Conservation (phyloP, 2,113 vertebrate species). For the Choloepus hoffmanni region DNA sequence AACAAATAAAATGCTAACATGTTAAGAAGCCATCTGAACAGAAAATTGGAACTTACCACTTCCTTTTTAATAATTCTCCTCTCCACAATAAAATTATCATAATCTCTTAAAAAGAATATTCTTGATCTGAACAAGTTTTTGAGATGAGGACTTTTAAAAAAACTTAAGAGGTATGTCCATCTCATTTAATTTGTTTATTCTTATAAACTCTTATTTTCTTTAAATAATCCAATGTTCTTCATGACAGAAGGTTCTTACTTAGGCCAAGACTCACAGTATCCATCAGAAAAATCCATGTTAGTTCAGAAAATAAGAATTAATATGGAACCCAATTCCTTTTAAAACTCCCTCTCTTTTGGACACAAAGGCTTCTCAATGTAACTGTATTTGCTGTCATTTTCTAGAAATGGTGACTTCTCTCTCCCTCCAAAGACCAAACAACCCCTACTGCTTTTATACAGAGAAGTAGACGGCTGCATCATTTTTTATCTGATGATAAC, state of each 20-base stretch:
- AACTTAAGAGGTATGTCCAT: neutral
- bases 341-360: neutral
- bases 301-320: neutral
- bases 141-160: neutral
- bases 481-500: neutral
- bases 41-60: neutral
- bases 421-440: conserved; percentile 13
- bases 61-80: neutral
- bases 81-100: neutral
- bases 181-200: conserved; percentile 3
- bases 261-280: neutral
- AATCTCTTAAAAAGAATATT: neutral
- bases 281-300: neutral
- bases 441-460: neutral
- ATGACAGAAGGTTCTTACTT: neutral
- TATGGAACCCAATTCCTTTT: neutral
- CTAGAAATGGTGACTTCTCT: neutral
- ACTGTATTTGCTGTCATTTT: neutral
- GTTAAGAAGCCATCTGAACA: neutral
- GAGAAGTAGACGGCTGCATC: neutral
- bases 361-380: conserved; percentile 19
- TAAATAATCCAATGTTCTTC: neutral
- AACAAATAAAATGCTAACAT: conserved; percentile 51
- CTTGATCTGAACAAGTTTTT: neutral
- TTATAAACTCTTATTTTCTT: neutral